These are phyloP conservation scores for Pongo pygmaeus DNA, from an alignment of 2,113 vertebrate species.

Conservation along the genomic window DNA sequence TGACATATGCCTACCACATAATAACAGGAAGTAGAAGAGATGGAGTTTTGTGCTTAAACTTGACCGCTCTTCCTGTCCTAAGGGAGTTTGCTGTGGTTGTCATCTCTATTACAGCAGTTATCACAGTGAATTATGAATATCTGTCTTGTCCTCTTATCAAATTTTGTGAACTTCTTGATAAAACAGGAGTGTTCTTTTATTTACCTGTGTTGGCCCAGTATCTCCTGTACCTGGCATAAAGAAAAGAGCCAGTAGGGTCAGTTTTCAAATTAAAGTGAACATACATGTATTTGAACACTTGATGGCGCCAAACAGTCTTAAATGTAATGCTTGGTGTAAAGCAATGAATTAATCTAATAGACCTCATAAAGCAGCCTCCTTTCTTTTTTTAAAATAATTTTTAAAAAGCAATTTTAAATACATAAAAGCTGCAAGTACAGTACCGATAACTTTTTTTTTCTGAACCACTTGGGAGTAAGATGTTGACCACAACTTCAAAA, in stretches of 20 bases:
- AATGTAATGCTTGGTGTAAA: background rate
- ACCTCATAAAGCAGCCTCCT: background rate
- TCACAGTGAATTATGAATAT: background rate
- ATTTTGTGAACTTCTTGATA: background rate
- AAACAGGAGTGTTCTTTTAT: background rate
- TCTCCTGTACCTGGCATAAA: background rate
- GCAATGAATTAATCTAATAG: background rate
- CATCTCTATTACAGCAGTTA: background rate
- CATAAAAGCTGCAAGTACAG: background rate
- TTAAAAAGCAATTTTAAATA: background rate
- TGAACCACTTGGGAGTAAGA: background rate
- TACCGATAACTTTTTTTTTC: background rate
- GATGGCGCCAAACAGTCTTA: conserved; percentile 78
- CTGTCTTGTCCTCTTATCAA: background rate
- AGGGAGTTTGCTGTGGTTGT: background rate
- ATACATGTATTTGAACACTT: conserved; percentile 57
- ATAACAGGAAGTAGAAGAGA: background rate
- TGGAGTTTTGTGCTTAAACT: background rate
- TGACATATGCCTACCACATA: background rate
- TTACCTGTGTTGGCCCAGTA: background rate
- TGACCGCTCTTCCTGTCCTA: background rate
- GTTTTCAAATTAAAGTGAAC: background rate
- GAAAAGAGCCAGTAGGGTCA: background rate
- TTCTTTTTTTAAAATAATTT: background rate
- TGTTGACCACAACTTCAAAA: background rate